Evolutionary conservation across 2,113 vertebrate genomes (phyloP), one percentile per base, ranked within the genome.

Genomic region (Leucosticte australis): DNA sequence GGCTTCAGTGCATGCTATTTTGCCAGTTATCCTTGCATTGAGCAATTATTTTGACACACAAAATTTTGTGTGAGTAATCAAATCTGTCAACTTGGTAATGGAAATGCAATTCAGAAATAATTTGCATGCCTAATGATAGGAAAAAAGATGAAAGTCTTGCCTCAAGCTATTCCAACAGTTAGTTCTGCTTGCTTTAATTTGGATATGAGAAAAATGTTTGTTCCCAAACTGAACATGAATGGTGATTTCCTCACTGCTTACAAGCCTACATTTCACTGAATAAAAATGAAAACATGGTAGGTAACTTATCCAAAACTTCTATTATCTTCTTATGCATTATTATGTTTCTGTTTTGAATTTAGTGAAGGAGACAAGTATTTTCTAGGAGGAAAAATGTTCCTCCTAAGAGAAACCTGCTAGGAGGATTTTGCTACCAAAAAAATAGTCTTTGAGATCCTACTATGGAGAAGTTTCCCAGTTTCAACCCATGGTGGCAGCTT

Each of bases 41-140:
- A 85, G 62, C 73, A 93, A 70, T 89, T 95, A 92, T 93, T 95
- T 90, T 95, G 92, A 91, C 94, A 90, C 41, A 91, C 28, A 79
- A 57, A 91, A 91, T 73, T 78, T 75, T 14, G 9, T 92, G 86
- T 86, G 89, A 96, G 69, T 90, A 90, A 93, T 96, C 92, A 90
- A 89, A 95, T 94, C 85, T 96, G 94, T 95, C 93, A 92, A 47
- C 86, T 87, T 89, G 52, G n/a, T 70, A 91, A 81, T 75, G 56
- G 30, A 91, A 93, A 86, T 28, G 47, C 35, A 84, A 82, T 89
- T 84, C 56, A 69, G 74, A 64, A 79, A 88, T 82, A 92, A 94
- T 93, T 92, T 95, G 95, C 92, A 97, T 90, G 90, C 50, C 63
- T 92, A 87, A 89, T 79, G 74, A 74, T 50, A 88, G 76, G 49